phyloP scores from a whole-genome alignment of 2,797 vertebrate genomes.

The Bovichtus diacanthus region DNA sequence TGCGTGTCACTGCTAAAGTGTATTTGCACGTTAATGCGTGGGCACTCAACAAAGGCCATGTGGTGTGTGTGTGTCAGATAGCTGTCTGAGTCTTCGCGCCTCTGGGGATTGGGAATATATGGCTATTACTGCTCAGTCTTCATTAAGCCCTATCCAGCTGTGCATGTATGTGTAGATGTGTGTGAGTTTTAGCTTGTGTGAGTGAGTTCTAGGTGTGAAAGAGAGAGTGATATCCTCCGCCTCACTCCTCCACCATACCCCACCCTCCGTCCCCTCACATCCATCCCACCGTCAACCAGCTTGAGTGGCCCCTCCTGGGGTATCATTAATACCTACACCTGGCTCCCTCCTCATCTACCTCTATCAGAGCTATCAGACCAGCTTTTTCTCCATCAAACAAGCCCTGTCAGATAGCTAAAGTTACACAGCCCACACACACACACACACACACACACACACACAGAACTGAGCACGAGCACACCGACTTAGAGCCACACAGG shows the following conservation, averaged over 20 bases:
- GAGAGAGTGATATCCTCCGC: conserved; percentile 5
- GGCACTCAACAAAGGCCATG: conserved; percentile 40
- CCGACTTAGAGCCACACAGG: background rate
- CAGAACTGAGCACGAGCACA: background rate
- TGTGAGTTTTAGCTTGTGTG: conserved; percentile 14
- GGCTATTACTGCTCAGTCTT: conserved; percentile 49
- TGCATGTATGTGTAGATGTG: conserved; percentile 37
- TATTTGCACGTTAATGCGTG: conserved; percentile 45
- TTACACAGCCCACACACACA: conserved; percentile 25
- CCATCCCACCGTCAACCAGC: background rate
- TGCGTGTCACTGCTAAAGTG: conserved; percentile 26
- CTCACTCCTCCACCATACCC: conserved; percentile 11
- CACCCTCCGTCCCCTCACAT: conserved; percentile 10
- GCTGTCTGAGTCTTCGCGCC: conserved; percentile 28
- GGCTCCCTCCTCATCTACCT: conserved; percentile 53
- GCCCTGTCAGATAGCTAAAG: conserved; percentile 39
- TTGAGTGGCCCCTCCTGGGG: conserved; percentile 46
- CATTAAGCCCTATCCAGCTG: conserved; percentile 64
- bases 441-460: conserved; percentile 1
- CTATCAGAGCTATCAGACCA: conserved; percentile 47
- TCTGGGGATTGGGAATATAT: conserved; percentile 29
- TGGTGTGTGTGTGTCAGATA: conserved; percentile 51
- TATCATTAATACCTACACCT: conserved; percentile 73
- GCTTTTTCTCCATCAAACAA: conserved; percentile 49
- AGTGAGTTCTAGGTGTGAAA: background rate